Evolutionary conservation across 2,797 vertebrate species (phyloP).

Genomic region (Sebastes trivittatus): DNA sequence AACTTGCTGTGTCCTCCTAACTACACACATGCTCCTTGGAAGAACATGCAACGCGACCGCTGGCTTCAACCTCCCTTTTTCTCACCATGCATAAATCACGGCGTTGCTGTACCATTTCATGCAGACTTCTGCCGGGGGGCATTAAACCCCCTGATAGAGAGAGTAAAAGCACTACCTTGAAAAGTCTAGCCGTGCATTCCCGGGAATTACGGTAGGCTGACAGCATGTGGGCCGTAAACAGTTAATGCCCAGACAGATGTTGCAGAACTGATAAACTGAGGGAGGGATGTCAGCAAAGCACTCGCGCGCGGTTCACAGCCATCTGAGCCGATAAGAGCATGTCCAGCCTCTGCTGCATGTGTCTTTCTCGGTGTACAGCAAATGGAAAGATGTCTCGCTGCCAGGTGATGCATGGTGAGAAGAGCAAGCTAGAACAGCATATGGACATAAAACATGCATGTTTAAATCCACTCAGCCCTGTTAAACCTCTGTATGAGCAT

Average conservation of each 20-base stretch:
- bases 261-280: constrained; percentile 63
- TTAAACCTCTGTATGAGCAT: constrained; percentile 11
- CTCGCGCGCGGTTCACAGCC: constrained; percentile 59
- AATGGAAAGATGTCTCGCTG: constrained; percentile 18
- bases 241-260: constrained; percentile 72
- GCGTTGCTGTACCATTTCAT: constrained; percentile 27
- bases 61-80: constrained; percentile 34
- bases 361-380: background rate
- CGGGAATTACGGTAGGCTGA: constrained; percentile 47
- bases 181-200: constrained; percentile 50
- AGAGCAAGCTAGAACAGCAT: constrained; percentile 1
- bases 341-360: constrained; percentile 22
- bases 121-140: constrained; percentile 17
- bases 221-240: constrained; percentile 57
- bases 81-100: constrained; percentile 46
- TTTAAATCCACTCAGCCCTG: constrained; percentile 3
- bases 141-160: constrained; percentile 33
- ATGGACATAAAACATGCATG: constrained; percentile 23
- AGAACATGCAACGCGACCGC: constrained; percentile 51
- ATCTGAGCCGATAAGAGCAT: constrained; percentile 63
- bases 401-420: constrained; percentile 34
- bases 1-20: constrained; percentile 68
- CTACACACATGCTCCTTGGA: constrained; percentile 55
- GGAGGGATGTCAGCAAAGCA: constrained; percentile 52
- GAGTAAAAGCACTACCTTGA: constrained; percentile 40